These are phyloP conservation scores for Chymomyza costata DNA, from an alignment of 1,140 invertebrate species.

Conservation along the genomic window DNA sequence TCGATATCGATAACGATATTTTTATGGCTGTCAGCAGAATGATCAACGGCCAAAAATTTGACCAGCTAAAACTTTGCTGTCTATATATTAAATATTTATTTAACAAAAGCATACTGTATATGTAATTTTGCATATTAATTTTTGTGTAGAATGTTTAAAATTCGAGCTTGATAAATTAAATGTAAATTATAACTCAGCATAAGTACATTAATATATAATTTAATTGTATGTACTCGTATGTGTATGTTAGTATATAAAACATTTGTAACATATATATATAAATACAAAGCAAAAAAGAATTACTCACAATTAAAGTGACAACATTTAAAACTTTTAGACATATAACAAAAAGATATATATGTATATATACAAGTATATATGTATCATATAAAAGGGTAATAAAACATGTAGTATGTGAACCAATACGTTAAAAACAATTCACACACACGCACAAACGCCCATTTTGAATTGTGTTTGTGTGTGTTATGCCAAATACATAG, in stretches of 20 bases:
- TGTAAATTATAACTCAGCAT: slow-evolving; percentile 54
- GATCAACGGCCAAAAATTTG: background rate
- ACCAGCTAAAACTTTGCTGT: too few relatives aligned
- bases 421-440: too few relatives aligned
- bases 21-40: background rate
- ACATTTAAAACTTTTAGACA: slow-evolving; percentile 8
- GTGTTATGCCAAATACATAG: too few relatives aligned
- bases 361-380: background rate
- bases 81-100: too few relatives aligned
- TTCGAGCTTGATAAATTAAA: slow-evolving; percentile 70
- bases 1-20: background rate
- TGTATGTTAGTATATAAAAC: background rate
- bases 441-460: too few relatives aligned
- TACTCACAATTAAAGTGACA: slow-evolving; percentile 5
- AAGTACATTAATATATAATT: slow-evolving; percentile 24
- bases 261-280: slow-evolving; percentile 6
- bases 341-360: slow-evolving; percentile 5
- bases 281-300: slow-evolving; percentile 20
- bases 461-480: too few relatives aligned
- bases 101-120: background rate
- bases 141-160: slow-evolving; percentile 71
- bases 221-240: background rate
- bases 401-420: too few relatives aligned
- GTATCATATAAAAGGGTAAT: too few relatives aligned
- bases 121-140: slow-evolving; percentile 42